Evolutionary conservation across 2,888 invertebrate species (phyloP).

Genomic region (Geotrupes spiniger): DNA sequence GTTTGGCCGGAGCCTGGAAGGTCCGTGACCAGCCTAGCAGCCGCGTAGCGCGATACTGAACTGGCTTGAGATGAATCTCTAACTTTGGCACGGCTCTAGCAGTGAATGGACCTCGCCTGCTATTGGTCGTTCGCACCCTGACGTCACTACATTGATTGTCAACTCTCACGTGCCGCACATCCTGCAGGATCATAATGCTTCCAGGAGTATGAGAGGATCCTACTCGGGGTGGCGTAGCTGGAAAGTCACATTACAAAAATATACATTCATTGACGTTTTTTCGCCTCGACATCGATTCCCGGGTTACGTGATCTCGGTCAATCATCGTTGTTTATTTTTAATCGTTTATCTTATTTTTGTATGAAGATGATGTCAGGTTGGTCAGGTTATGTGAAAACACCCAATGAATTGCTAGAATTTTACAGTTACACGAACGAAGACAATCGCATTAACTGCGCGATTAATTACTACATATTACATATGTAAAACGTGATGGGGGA

Average conservation of each 20-base stretch:
- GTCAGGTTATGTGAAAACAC: too few relatives aligned
- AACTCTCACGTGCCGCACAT: constrained; percentile 54
- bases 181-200: constrained; percentile 42
- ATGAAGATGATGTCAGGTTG: too few relatives aligned
- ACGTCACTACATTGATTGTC: constrained; percentile 75
- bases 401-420: too few relatives aligned
- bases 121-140: constrained; percentile 62
- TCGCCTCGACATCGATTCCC: too few relatives aligned
- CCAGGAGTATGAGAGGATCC: constrained; percentile 33
- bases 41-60: constrained; percentile 40
- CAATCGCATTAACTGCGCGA: too few relatives aligned
- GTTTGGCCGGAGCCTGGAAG: constrained; percentile 13
- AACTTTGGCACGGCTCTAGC: constrained; percentile 37
- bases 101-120: constrained; percentile 64
- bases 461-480: too few relatives aligned
- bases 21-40: constrained; percentile 31
- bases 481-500: too few relatives aligned
- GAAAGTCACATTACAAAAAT: constrained; percentile 14
- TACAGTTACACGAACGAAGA: too few relatives aligned
- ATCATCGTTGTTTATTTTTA: too few relatives aligned
- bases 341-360: too few relatives aligned
- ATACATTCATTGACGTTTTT: constrained; percentile 23
- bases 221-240: constrained; percentile 25
- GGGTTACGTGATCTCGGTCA: too few relatives aligned
- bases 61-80: constrained; percentile 45